These are phyloP conservation scores for Turritopsis rubra DNA, from an alignment of 30 jellyfish, hydroid and myxozoan genomes.

Conservation along the genomic window DNA sequence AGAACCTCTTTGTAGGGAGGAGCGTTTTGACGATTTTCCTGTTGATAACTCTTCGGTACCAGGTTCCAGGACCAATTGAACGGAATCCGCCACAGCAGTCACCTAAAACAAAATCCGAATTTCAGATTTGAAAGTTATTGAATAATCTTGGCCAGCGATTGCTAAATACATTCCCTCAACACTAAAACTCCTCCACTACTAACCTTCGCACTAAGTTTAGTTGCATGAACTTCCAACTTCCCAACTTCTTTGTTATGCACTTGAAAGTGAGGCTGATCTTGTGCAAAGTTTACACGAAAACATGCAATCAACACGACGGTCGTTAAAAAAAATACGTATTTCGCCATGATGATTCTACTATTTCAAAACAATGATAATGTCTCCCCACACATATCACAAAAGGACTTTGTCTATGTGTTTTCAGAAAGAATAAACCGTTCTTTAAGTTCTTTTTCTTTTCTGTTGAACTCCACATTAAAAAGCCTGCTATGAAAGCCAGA, in stretches of 20 bases:
- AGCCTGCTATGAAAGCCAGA: not conserved
- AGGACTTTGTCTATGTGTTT: not conserved
- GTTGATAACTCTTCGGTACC: constrained; percentile 16
- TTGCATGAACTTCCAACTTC: constrained; percentile 5
- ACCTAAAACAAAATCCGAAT: not conserved
- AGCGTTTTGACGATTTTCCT: not conserved
- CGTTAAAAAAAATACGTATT: not conserved
- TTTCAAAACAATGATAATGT: not conserved
- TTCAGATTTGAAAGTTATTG: too few species aligned
- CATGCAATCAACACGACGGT: not conserved
- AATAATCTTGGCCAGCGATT: too few species aligned
- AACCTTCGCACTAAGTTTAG: not conserved
- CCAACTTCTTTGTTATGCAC: constrained; percentile 2
- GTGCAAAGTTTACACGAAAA: not conserved
- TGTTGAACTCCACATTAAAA: not conserved
- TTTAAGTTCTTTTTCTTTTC: not conserved
- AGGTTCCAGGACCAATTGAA: constrained; percentile 21
- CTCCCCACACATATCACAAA: not conserved
- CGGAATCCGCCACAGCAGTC: constrained; percentile 13
- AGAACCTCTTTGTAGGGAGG: not conserved
- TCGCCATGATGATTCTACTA: not conserved
- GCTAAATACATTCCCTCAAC: too few species aligned
- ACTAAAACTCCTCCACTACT: too few species aligned
- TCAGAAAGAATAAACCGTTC: not conserved
- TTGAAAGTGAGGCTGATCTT: not conserved